Base-by-base conservation (phyloP, 2,113 vertebrate genomes). In the Mystacornis crossleyi region DNA sequence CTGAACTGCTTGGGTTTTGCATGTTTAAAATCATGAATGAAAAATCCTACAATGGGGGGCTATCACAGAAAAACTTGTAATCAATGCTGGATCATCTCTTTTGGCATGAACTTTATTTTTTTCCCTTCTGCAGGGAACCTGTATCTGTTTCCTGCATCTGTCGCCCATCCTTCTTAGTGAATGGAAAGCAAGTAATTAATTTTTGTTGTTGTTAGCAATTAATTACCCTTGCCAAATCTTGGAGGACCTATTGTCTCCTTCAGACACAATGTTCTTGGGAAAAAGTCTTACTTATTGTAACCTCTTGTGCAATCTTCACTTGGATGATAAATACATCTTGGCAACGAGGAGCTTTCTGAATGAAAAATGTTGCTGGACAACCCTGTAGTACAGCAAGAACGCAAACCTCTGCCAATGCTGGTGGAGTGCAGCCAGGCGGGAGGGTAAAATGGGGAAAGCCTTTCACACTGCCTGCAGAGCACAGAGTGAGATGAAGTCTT, bases 111-210 rank as follows among this genome's bases (percentile, higher is more conserved):
- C 48, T 74, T 80, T 36, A 71, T 54, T 55, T 94, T 75, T 65
- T 89, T 91, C n/a, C 42, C 82, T 97, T 95, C 75, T 72, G 21
- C 50, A 51, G 67, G 55, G 86, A 94, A 75, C 78, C 72, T 90
- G 31, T 95, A 95, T 96, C 97, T 95, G 75, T 90, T 98, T 97
- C 92, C 96, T 96, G 92, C 93, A 97, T 97, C 95, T 95, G 94
- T 95, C 1, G 9, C 61, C 90, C 53, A 36, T 92, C 97, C 65
- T 93, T 90, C 87, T 89, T 83, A 86, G 61, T 97, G 95, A 95
- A 97, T 97, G 89, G 90, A 86, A 94, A 95, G 80, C 79, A 71
- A 82, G 83, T 58, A 80, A 72, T 93, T 54, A 78, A 33, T 95
- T 92, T 95, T 61, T 88, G 19, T 90, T 89, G 64, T 43, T 88